Evolutionary conservation across 2,797 vertebrate genomes (phyloP).

Genomic region (Pelodytes ibericus): DNA sequence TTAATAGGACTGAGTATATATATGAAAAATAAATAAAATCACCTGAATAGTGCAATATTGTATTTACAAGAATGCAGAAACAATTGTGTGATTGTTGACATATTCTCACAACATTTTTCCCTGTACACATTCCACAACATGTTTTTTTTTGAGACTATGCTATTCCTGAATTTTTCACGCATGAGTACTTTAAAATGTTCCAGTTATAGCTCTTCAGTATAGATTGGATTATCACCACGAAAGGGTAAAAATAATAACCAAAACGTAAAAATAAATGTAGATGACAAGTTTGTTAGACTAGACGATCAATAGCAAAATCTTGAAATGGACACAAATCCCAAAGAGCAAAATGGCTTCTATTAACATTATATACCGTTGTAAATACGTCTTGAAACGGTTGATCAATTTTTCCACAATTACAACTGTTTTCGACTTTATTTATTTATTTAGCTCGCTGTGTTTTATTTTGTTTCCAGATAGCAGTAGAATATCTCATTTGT

Average conservation of each 20-base stretch:
- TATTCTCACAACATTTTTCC: background rate
- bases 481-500: constrained; percentile 43
- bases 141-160: background rate
- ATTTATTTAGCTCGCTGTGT: background rate
- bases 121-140: background rate
- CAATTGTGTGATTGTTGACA: background rate
- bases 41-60: background rate
- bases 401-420: constrained; percentile 25
- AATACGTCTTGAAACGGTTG: constrained; percentile 47
- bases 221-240: background rate
- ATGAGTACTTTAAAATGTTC: background rate
- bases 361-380: constrained; percentile 26
- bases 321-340: background rate
- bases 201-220: background rate
- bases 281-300: constrained; percentile 24
- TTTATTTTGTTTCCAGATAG: constrained; percentile 3
- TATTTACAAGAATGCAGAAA: background rate
- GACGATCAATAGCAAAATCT: constrained; percentile 29
- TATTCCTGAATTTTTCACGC: background rate
- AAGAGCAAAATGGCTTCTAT: constrained; percentile 29
- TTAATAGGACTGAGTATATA: too few relatives aligned
- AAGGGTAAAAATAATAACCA: background rate
- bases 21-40: too few relatives aligned
- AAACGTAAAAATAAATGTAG: background rate
- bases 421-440: background rate